These are phyloP conservation scores for Dromococcyx pavoninus DNA, from an alignment of 2,797 vertebrate species.

Conservation along the genomic window DNA sequence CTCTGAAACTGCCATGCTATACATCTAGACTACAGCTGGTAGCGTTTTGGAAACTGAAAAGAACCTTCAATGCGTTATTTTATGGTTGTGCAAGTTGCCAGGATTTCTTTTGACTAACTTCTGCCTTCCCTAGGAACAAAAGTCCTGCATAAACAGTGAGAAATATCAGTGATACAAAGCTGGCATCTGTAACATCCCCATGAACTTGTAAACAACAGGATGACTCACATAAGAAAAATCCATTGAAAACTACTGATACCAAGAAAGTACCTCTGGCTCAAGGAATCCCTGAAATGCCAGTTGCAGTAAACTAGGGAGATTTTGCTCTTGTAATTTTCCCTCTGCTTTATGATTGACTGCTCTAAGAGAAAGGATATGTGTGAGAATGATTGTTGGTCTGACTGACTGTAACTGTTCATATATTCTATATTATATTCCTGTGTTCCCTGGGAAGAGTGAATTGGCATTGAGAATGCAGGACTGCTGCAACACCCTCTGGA, in stretches of 20 bases:
- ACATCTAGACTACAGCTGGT: neutral
- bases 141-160: neutral
- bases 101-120: slow-evolving; percentile 13
- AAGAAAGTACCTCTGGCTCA: neutral
- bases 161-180: slow-evolving; percentile 6
- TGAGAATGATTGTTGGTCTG: neutral
- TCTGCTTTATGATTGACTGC: slow-evolving; percentile 1
- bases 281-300: slow-evolving; percentile 6
- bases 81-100: neutral
- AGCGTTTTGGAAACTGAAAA: neutral
- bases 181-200: neutral
- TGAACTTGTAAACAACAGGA: neutral
- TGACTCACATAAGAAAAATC: slow-evolving; percentile 6
- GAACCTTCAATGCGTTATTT: neutral
- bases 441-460: neutral
- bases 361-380: neutral
- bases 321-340: neutral
- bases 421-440: neutral
- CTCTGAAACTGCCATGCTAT: neutral
- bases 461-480: accelerated
- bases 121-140: neutral
- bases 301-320: neutral
- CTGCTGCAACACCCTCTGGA: neutral
- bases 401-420: neutral
- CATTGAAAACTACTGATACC: slow-evolving; percentile 23